Conservation (phyloP, 1,140 invertebrate species). For the Nylanderia fulva region DNA sequence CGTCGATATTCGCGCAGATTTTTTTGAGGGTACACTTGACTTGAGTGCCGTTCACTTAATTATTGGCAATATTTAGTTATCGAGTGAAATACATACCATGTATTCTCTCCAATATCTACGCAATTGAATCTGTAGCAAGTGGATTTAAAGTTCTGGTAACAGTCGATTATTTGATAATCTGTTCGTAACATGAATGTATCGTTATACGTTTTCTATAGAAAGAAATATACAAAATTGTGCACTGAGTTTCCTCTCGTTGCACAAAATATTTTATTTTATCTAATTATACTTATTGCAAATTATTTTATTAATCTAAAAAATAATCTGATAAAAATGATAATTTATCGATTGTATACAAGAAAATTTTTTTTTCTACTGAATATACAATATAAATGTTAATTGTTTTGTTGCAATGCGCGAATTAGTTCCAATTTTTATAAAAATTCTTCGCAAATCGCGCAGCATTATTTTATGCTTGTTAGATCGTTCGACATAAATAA, state of each 20-base stretch:
- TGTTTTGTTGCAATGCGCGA: neutral
- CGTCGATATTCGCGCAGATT: neutral
- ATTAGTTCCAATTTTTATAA: neutral
- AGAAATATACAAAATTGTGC: neutral
- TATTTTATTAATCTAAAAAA: neutral
- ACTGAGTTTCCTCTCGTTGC: neutral
- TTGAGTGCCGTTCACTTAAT: constrained; percentile 43
- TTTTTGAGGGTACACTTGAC: constrained; percentile 17
- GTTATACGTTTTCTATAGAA: constrained; percentile 15
- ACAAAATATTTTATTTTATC: neutral
- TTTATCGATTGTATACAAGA: neutral
- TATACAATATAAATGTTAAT: neutral
- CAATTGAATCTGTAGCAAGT: constrained; percentile 44
- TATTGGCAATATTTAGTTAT: constrained; percentile 51
- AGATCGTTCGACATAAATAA: neutral
- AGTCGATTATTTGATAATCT: constrained; percentile 31
- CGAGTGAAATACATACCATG: constrained; percentile 30
- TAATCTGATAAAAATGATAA: neutral
- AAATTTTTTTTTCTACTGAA: neutral
- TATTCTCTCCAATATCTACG: constrained; percentile 15
- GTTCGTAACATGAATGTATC: constrained; percentile 28
- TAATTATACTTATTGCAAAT: neutral
- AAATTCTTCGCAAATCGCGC: neutral
- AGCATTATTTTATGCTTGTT: neutral
- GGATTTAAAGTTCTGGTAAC: constrained; percentile 42